Base-by-base conservation (phyloP, 2,888 invertebrate genomes). In the Chrysolina haemoptera region DNA sequence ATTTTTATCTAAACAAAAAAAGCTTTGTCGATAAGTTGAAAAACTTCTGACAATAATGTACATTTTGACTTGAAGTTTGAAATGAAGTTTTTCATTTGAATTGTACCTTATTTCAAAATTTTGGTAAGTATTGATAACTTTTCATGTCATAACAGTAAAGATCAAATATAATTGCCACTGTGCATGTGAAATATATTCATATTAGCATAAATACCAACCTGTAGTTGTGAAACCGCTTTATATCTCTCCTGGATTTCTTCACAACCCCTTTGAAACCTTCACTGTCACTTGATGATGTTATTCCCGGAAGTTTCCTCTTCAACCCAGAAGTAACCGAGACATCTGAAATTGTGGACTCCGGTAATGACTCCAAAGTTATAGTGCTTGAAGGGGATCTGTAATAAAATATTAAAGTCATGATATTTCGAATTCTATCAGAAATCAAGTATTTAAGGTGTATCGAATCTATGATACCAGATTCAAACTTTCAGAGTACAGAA, bases 221-320 rank as follows among this genome's bases (percentile, higher is more conserved):
- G 43, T 43, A 43, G 43, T 43, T 43, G 43, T 43, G 43, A 43
- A 43, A 1, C 43, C 10, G 10, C 43, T 43, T n/a, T 43, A 43
- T 43, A 12, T 43, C 43, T 4, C 43, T 43, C 43, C 43, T 43
- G 43, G 43, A 43, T 14, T 43, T 43, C 43, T 43, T 43, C 43
- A 43, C 43, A 4, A 43, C 43, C 43, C 43, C 43, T 43, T 43
- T 43, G 43, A 43, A 43, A 43, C 43, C 59, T 27, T 59, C 18
- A 59, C 59, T 59, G 59, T 59, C 59, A 59, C 59, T 59, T 59
- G 59, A 59, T 6, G 59, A 59, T 59, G 59, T 59, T 14, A 59
- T 59, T 20, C 9, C 59, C 6, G 59, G 59, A 59, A 59, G 59
- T 59, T 59, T 59, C 9, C 20, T 16, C 27, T 59, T 59, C 22